Base-by-base conservation (phyloP, 2,888 invertebrate genomes). In the Pristionchus japonicus region DNA sequence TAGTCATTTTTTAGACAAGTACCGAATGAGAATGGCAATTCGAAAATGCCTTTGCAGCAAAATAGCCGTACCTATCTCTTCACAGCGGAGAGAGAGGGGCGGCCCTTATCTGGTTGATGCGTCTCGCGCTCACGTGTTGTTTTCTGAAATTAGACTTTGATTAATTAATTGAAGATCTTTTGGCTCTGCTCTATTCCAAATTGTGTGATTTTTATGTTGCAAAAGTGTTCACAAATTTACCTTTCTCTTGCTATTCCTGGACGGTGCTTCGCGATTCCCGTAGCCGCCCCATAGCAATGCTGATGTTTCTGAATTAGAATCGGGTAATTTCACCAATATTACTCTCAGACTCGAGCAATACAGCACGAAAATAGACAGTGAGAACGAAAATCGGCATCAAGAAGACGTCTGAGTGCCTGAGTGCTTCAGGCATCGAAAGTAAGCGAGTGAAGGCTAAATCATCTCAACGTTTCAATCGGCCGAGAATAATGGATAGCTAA, bases 1-100 rank as follows among this genome's bases (percentile, higher is more conserved):
- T n/a, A n/a, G n/a, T n/a, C n/a, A n/a, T n/a, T n/a, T n/a, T n/a
- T n/a, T n/a, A n/a, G n/a, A n/a, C n/a, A n/a, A n/a, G n/a, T n/a
- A n/a, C n/a, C n/a, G n/a, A n/a, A n/a, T n/a, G n/a, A n/a, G n/a
- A n/a, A n/a, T n/a, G n/a, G n/a, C n/a, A n/a, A n/a, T n/a, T n/a
- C n/a, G n/a, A n/a, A n/a, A n/a, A n/a, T 11, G 31, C 37, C 74
- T 20, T 37, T 74, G 6, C 11, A 9, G 43, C 6, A 43, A 43
- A 43, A 43, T 43, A 3, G n/a, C 3, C 70, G 37, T 40, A 74
- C 70, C 70, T 74, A 74, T 74, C 77, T 77, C 43, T 9, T 23
- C 43, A n/a, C 43, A n/a, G n/a, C n/a, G n/a, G n/a, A n/a, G 27
- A 47, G 77, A 77, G 77, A 77, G 77, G 27, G 43, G 77, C 77